Evolutionary conservation across 2,888 invertebrate species (phyloP).

Genomic region (Orthonevra nobilis): DNA sequence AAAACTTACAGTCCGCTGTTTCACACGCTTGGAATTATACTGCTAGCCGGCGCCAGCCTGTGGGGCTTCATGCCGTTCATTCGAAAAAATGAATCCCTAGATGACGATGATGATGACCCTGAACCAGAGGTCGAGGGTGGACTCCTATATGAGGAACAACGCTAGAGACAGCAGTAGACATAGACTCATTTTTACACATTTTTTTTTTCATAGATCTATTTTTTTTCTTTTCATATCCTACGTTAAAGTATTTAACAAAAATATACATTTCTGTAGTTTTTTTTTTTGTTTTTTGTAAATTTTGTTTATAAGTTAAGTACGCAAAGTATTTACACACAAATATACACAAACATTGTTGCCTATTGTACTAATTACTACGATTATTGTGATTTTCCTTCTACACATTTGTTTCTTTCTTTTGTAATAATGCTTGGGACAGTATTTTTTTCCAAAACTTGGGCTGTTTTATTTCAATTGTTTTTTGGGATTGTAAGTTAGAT

Average conservation of each 20-base stretch:
- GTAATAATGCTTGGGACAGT: constrained; percentile 14
- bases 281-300: constrained; percentile 53
- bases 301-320: constrained; percentile 65
- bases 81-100: constrained; percentile 77
- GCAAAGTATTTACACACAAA: constrained; percentile 68
- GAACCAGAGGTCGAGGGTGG: constrained; percentile 42
- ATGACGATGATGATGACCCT: constrained; percentile 58
- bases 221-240: constrained; percentile 36
- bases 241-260: constrained; percentile 64
- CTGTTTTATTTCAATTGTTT: constrained; percentile 5
- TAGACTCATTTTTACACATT: constrained; percentile 46
- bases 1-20: constrained; percentile 87
- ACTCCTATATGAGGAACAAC: constrained; percentile 50
- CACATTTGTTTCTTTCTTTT: neutral
- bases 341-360: constrained; percentile 64
- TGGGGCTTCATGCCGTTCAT: constrained; percentile 90
- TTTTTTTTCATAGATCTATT: constrained; percentile 46
- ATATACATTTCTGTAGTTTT: constrained; percentile 61
- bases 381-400: neutral
- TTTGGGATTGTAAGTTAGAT: neutral
- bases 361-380: constrained; percentile 47
- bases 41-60: constrained; percentile 86
- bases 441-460: constrained; percentile 5
- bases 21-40: constrained; percentile 86
- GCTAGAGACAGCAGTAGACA: constrained; percentile 12